Evolutionary conservation across 2,888 invertebrate species (phyloP).

Genomic region (Ditula angustiorana): DNA sequence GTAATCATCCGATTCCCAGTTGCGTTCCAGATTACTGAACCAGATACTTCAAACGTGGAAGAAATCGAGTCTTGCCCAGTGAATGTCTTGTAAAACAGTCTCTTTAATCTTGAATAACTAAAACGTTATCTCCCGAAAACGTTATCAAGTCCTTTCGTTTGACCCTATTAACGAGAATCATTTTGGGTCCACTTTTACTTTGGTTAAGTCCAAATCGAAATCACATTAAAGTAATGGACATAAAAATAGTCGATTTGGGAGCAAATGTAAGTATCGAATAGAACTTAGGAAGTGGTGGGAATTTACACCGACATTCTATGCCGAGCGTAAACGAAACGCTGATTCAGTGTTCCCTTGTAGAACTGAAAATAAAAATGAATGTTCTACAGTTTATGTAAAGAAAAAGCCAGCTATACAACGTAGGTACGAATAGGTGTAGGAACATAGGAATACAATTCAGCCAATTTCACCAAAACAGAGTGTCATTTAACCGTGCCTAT

Average conservation of each 20-base stretch:
- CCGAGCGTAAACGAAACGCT: constrained; percentile 43
- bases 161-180: constrained; percentile 12
- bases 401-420: too few relatives aligned
- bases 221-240: constrained; percentile 72
- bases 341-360: not conserved
- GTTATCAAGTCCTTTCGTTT: not conserved
- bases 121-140: not conserved
- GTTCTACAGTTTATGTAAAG: too few relatives aligned
- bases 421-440: too few relatives aligned
- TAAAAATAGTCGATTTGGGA: constrained; percentile 65
- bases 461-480: not conserved
- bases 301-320: constrained; percentile 54
- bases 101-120: not conserved
- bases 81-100: not conserved
- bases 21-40: too few relatives aligned
- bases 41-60: not conserved
- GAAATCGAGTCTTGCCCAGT: too few relatives aligned
- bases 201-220: constrained; percentile 55
- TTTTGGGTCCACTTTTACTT: constrained; percentile 20
- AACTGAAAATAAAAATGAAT: too few relatives aligned
- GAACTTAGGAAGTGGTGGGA: constrained; percentile 46
- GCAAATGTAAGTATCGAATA: constrained; percentile 62
- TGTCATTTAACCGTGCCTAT: not conserved
- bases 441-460: too few relatives aligned
- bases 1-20: too few relatives aligned